phyloP scores from a whole-genome alignment of 2,797 vertebrate species.

The Betta splendens region DNA sequence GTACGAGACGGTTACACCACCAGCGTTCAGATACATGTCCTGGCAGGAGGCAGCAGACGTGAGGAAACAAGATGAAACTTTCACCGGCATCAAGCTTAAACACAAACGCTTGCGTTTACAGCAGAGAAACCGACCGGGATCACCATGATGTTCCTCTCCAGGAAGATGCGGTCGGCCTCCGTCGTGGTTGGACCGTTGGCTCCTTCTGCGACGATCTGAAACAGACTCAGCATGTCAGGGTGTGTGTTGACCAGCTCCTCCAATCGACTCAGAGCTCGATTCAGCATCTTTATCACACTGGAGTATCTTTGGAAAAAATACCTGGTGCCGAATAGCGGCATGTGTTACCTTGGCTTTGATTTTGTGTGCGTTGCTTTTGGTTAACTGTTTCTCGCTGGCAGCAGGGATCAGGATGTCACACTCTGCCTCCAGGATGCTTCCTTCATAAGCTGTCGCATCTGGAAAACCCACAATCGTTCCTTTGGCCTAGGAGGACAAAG shows the following conservation, averaged over 20 bases:
- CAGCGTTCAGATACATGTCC: conserved; percentile 98
- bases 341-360: conserved; percentile 92
- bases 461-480: conserved; percentile 93
- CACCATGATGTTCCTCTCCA: conserved; percentile 95
- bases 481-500: conserved; percentile 60
- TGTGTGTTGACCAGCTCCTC: no score
- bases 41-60: conserved; percentile 40
- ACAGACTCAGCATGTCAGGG: no score
- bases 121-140: conserved; percentile 84
- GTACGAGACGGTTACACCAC: conserved; percentile 96
- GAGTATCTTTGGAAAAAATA: no score
- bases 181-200: conserved; percentile 96
- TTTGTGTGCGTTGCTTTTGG: conserved; percentile 88
- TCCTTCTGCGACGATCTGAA: conserved; percentile 93
- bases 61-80: neutral
- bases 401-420: conserved; percentile 97
- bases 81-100: no score
- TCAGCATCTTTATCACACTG: no score
- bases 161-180: conserved; percentile 92
- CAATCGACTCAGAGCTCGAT: no score
- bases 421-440: conserved; percentile 91
- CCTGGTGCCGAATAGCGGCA: no score
- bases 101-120: neutral
- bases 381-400: conserved; percentile 95
- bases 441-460: conserved; percentile 86